Evolutionary conservation across 1,140 invertebrate genomes (phyloP).

Genomic region (Cyrtorhinus lividipennis): DNA sequence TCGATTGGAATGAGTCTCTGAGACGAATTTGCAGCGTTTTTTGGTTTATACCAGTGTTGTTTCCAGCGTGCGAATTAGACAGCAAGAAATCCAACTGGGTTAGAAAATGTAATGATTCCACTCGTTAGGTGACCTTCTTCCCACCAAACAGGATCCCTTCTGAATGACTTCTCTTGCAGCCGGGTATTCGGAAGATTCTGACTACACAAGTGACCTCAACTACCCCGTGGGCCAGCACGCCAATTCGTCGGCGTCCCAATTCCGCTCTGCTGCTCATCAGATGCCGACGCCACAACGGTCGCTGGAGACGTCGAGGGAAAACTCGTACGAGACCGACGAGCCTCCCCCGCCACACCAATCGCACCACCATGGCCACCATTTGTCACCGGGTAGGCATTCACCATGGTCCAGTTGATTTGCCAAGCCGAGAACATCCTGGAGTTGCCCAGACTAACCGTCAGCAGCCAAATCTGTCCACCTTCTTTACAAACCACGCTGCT

Average conservation of each 20-base stretch:
- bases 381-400: constrained; percentile 19
- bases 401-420: not conserved
- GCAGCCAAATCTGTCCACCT: too few relatives aligned
- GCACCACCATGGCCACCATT: constrained; percentile 26
- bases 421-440: not conserved
- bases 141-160: too few relatives aligned
- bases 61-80: too few relatives aligned
- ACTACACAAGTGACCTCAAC: constrained; percentile 93
- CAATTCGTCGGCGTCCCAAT: constrained; percentile 74
- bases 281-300: constrained; percentile 63
- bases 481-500: too few relatives aligned
- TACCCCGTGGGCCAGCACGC: constrained; percentile 78
- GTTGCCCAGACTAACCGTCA: too few relatives aligned
- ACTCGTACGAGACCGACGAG: constrained; percentile 69
- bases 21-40: too few relatives aligned
- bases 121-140: too few relatives aligned
- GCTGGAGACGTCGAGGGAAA: constrained; percentile 63
- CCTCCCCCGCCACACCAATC: constrained; percentile 20
- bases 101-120: too few relatives aligned
- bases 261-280: constrained; percentile 57
- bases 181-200: constrained; percentile 89
- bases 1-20: too few relatives aligned
- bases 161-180: constrained; percentile 40
- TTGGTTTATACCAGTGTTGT: too few relatives aligned
- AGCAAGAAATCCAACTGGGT: too few relatives aligned